Evolutionary conservation across 1,140 invertebrate species (phyloP), one percentile per base, ranked within the genome.

Genomic region (Trachelipus rathkii): DNA sequence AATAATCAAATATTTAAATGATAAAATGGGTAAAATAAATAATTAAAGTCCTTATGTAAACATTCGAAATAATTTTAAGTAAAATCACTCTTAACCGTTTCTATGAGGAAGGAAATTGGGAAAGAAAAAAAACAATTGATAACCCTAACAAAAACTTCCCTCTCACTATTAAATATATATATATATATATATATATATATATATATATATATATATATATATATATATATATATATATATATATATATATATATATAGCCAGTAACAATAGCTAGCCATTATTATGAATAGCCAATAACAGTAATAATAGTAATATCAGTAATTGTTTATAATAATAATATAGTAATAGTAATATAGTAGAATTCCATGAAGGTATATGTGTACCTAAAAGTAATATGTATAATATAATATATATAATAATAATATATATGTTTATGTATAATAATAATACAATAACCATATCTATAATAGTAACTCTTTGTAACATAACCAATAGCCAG

Each of bases 121-220:
- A 60, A 60, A 60, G 8, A 33, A 33, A 60, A 60, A 60, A 60
- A 60, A 15, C 50, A 60, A 60, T 13, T 60, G 50, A 60, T 60
- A 60, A 60, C 50, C 50, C 19, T 13, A 3, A 60, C 2, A 4
- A 60, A 19, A 19, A 60, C 11, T 19, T 4, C 50, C 50, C 50
- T 19, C 19, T 13, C 50, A 3, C 1, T 13, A 60, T 15, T 60
- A 15, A 4, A 60, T 60, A 60, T 60, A 1, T 60, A 60, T 60
- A 60, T 60, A 60, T 60, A 60, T 60, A 60, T 60, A 60, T 60
- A 60, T 71, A 71, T 71, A 71, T 71, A 71, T 71, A 71, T 71
- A 71, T 71, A 71, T 71, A 71, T 71, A 71, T 71, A 71, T 71
- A 71, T 71, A 71, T 71, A 71, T 71, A 71, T 71, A 71, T 71